phyloP scores from a whole-genome alignment of 2,888 invertebrate genomes.

The Heteromyza rotundicornis region DNA sequence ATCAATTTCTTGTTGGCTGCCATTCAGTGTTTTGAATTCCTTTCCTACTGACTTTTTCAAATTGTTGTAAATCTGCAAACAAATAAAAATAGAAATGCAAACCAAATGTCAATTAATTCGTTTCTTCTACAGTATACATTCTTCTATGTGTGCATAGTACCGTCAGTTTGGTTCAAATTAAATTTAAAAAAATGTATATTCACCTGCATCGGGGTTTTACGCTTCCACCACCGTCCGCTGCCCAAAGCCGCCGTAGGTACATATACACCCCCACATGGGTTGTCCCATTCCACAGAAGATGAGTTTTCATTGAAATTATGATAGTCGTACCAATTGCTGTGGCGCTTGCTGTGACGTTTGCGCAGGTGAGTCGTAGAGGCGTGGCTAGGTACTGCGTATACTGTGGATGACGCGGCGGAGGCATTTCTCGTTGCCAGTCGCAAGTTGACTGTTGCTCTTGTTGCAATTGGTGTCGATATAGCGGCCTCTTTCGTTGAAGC shows the following conservation, averaged over 20 bases:
- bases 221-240: constrained; percentile 30
- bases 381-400: not conserved
- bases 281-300: constrained; percentile 51
- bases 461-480: constrained; percentile 13
- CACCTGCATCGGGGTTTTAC: constrained; percentile 45
- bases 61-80: constrained; percentile 46
- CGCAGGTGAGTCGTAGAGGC: constrained; percentile 35
- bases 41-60: constrained; percentile 46
- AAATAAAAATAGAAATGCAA: not conserved
- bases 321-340: constrained; percentile 52
- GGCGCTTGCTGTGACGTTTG: constrained; percentile 55
- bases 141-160: too few relatives aligned
- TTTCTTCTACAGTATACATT: too few relatives aligned
- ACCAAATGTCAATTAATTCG: not conserved
- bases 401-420: too few relatives aligned
- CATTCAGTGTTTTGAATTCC: constrained; percentile 47
- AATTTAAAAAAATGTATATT: constrained; percentile 14
- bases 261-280: constrained; percentile 53
- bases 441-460: constrained; percentile 3
- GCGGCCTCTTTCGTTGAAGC: not conserved
- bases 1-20: constrained; percentile 48
- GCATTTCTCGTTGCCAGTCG: too few relatives aligned
- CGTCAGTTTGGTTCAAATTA: not conserved
- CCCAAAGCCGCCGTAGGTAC: constrained; percentile 33
- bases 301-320: constrained; percentile 48